phyloP scores from a whole-genome alignment of 2,797 vertebrate species.

The Trematomus bernacchii region DNA sequence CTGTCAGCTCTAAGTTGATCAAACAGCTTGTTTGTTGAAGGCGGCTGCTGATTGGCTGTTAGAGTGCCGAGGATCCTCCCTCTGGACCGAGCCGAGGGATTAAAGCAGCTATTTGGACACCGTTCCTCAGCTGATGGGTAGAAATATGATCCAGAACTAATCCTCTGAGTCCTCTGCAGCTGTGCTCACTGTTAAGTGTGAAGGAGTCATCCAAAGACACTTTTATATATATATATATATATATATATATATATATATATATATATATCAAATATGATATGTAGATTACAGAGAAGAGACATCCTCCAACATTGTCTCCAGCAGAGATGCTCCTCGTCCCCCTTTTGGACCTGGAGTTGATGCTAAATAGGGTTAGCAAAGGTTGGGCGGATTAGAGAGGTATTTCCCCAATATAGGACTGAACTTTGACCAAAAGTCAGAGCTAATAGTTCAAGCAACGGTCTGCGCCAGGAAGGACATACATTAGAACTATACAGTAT shows the following conservation, averaged over 20 bases:
- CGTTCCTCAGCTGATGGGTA: constrained; percentile 80
- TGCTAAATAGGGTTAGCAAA: neutral
- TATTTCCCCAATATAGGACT: neutral
- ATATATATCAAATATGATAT: constrained; percentile 54
- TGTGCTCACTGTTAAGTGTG: constrained; percentile 75
- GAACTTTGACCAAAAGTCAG: neutral
- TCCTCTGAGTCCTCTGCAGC: constrained; percentile 83
- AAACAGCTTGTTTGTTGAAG: constrained; percentile 55
- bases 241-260: constrained; percentile 33
- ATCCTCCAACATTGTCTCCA: constrained; percentile 12
- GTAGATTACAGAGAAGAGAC: constrained; percentile 15
- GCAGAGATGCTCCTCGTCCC: neutral
- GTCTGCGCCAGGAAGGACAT: neutral
- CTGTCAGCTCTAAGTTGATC: constrained; percentile 65
- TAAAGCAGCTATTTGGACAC: constrained; percentile 81
- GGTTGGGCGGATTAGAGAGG: neutral
- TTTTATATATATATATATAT: constrained; percentile 5
- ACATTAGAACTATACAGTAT: neutral
- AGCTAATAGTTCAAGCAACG: neutral
- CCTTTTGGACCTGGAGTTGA: neutral
- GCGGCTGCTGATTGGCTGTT: constrained; percentile 59
- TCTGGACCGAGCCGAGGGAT: constrained; percentile 67
- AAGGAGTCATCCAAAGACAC: constrained; percentile 76
- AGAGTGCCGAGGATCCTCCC: constrained; percentile 58
- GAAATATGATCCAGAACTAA: constrained; percentile 84